Evolutionary conservation across 37 sponge, comb jelly and placozoan genomes (phyloP).

Genomic region (Tethya wilhelma): DNA sequence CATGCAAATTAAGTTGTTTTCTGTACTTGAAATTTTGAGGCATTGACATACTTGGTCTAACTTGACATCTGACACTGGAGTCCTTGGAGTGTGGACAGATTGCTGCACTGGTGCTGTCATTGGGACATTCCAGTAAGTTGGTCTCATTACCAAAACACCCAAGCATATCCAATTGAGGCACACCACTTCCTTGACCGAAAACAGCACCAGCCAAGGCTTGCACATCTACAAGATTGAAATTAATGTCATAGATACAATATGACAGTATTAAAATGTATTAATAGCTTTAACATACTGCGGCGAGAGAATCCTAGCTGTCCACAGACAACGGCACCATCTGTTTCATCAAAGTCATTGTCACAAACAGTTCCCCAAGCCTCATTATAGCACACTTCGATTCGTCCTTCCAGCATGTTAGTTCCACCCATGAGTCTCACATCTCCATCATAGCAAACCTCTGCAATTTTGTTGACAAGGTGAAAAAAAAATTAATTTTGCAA

Average conservation of each 20-base stretch:
- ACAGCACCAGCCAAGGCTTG: no score
- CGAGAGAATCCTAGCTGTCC: slow-evolving; percentile 36
- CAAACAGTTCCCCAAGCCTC: slow-evolving; percentile 29
- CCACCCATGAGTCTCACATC: slow-evolving; percentile 25
- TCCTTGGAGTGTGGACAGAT: slow-evolving; percentile 2
- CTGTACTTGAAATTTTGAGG: not conserved
- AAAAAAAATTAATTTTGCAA: no score
- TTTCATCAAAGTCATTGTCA: slow-evolving; percentile 7
- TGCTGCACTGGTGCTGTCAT: not conserved
- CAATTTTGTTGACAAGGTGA: no score
- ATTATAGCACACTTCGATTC: slow-evolving; percentile 44
- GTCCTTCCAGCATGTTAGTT: not conserved
- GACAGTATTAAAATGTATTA: no score
- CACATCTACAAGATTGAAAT: no score
- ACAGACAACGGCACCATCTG: slow-evolving; percentile 45
- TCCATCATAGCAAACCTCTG: slow-evolving; percentile 31
- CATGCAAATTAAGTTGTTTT: not conserved
- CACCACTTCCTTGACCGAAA: no score
- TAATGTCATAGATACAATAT: no score
- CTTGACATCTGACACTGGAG: not conserved
- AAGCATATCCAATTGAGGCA: no score
- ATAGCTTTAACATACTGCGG: not conserved
- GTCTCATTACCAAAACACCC: no score
- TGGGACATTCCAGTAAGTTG: no score
- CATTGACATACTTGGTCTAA: not conserved